Base-by-base conservation (phyloP, 1,140 invertebrate genomes). In the Leptinotarsa undecemlineata region DNA sequence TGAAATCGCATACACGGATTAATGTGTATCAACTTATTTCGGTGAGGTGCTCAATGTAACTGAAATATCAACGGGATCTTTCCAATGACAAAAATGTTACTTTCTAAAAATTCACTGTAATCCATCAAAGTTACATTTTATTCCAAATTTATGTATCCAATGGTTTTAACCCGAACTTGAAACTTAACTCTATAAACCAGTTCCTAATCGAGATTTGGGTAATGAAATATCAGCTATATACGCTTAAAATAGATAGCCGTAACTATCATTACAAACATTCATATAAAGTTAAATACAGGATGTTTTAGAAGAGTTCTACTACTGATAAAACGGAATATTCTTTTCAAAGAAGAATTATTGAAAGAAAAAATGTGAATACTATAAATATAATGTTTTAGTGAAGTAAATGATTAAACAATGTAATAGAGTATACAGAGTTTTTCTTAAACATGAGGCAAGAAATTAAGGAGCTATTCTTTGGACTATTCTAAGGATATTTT, bases 101-200 rank as follows among this genome's bases (percentile, higher is more conserved):
- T 57, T 57, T 57, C 51, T 57, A 57, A 57, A 57, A n/a, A 17
- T 6, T 57, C 51, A 57, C 4, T 57, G 51, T n/a, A 57, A 57
- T n/a, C 51, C 15, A 57, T 57, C 51, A 57, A 57, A 57, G 51
- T 17, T 17, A 57, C n/a, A 57, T 57, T 57, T 57, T n/a, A 57
- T 57, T 57, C 51, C 51, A 57, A 57, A 57, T 57, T 57, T n/a
- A 57, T 57, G 51, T 57, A 57, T 57, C 51, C 51, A 57, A 17
- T 19, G 15, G 51, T 19, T 57, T 17, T 57, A 19, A 19, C 51
- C 51, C 15, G 51, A 17, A 57, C 51, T 57, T 57, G 33, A 57
- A 57, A 57, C 14, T 57, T 5, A 57, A 57, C 15, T 17, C 51
- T 19, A 17, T 17, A 57, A 57, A 57, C 51, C 51, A 57, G 51